Conservation (phyloP, 2,888 invertebrate species). For the Cheilosia vulpina region DNA sequence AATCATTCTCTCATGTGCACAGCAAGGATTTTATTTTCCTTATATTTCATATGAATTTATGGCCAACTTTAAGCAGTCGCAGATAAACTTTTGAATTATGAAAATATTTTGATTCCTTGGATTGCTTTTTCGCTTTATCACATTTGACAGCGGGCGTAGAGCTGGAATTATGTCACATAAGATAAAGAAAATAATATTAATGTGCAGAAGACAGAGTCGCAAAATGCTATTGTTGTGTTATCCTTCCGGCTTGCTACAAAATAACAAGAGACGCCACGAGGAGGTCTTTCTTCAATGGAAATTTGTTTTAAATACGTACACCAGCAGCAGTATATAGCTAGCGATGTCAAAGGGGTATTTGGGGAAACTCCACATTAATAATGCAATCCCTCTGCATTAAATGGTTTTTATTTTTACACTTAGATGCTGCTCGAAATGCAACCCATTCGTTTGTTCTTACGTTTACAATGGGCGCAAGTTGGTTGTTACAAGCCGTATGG, state of each 20-base stretch:
- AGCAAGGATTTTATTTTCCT: conserved; percentile 25
- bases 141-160: conserved; percentile 34
- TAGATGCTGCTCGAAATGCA: no score
- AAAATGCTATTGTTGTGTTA: conserved; percentile 5
- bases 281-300: no score
- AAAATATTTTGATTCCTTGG: conserved; percentile 51
- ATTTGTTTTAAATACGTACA: no score
- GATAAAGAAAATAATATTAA: conserved; percentile 21
- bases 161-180: conserved; percentile 37
- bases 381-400: no score
- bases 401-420: no score
- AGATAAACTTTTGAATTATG: conserved; percentile 54
- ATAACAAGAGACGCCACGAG: neutral
- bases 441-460: no score
- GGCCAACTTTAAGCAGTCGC: conserved; percentile 23
- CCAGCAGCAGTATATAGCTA: no score
- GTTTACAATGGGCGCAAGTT: no score
- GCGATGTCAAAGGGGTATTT: no score
- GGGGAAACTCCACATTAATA: no score
- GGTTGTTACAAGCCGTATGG: no score
- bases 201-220: conserved; percentile 8
- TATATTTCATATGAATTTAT: conserved; percentile 23
- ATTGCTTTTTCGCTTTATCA: conserved; percentile 26
- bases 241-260: conserved; percentile 11
- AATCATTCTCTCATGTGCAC: no score